Evolutionary conservation across 2,113 vertebrate species (phyloP), one percentile per base, ranked within the genome.

Genomic region (Microtus oregoni): DNA sequence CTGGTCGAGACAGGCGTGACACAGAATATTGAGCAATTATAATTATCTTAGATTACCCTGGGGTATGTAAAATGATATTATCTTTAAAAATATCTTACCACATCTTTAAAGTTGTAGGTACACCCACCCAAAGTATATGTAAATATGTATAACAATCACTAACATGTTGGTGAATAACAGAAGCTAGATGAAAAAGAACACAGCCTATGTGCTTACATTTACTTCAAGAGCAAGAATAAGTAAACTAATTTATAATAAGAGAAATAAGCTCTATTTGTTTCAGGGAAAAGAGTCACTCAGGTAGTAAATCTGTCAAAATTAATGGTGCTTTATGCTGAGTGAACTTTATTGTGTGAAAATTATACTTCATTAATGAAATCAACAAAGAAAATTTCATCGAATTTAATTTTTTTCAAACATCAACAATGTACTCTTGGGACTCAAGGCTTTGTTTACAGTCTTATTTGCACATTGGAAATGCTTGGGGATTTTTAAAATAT

Each of bases 221-320:
- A 58, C 26, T 82, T 44, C 14, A 90, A 85, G 3, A 75, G 8
- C 13, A 38, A 86, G 17, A 61, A 86, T 7, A 95, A 94, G 20
- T 3, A 95, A 87, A 76, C 19, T 41, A 94, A 89, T 83, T 92
- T 76, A n/a, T 50, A 82, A 41, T 73, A 67, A 79, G 15, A 52
- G 13, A 93, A 92, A 92, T 87, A 26, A 91, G 30, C 86, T 44
- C 41, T 87, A 12, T 68, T 89, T 73, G 12, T 38, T 73, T 89
- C 58, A 8, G 17, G 26, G 10, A 72, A 20, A 30, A 2, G 68
- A 4, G 4, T 90, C 35, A 61, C 38, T n/a, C 7, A 81, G 38
- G 44, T 58, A 76, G 92, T 72, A 76, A 93, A 63, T 94, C 91
- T 91, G 5, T 75, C n/a, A 92, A 92, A 92, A 94, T 91, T 85